Evolutionary conservation across 1,140 invertebrate genomes (phyloP), one percentile per base, ranked within the genome.

Genomic region (Wiebesia pumilae): DNA sequence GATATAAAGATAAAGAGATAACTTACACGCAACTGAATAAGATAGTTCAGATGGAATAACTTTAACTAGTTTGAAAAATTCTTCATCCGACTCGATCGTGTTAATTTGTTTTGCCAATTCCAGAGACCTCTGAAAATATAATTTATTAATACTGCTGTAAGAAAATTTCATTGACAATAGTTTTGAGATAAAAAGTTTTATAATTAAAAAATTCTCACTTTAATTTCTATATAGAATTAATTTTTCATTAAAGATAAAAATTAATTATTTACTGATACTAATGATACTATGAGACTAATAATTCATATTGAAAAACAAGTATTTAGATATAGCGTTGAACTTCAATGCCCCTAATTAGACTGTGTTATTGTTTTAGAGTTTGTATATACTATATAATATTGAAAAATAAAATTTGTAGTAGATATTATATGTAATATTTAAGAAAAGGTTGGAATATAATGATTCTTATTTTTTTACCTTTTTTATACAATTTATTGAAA

Each of bases 51-150:
- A 4, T 9, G 90, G 87, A 12, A 81, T 54, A 30, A 69, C 87
- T 19, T 88, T 54, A 21, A 90, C 27, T 14, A 89, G 30, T 0
- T 79, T 33, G n/a, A 89, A 80, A 51, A 91, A 89, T 7, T 91
- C 86, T 0, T 91, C 88, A 0, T 79, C 14, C 0, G 89, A 71
- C 0, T 88, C 40, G 1, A 89, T 73, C 14, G 58, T 73, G 78
- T 85, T 89, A 21, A 91, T 78, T 67, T 33, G 58, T 54, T 47
- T 88, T 0, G 85, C 87, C 27, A 90, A 33, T 38, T 88, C 27
- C n/a, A 89, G 24, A 4, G 81, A 24, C 81, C 33, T 80, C 90
- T 91, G 87, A 79, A 90, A 90, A 79, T 77, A 54, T 33, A 33
- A 71, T 35, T 71, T 35, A 35, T 71, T 67, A 71, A 35, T 3